Conservation (phyloP, 2,113 vertebrate genomes). For the Ammodytes marinus region DNA sequence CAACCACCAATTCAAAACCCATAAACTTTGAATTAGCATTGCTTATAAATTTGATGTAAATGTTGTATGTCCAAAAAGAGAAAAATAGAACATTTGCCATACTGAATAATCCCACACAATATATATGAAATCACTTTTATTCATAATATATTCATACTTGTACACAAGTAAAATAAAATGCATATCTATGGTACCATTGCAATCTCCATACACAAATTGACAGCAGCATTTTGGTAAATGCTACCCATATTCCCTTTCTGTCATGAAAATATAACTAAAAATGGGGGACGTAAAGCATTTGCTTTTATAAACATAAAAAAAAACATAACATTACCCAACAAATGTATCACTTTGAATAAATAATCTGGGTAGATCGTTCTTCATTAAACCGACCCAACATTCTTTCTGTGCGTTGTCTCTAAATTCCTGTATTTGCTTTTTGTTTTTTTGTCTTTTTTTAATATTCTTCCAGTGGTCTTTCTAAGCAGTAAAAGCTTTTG, state of each 20-base stretch:
- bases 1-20: neutral
- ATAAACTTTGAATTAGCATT: neutral
- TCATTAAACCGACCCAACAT: slow-evolving; percentile 79
- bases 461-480: slow-evolving; percentile 65
- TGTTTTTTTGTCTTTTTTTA: slow-evolving; percentile 15
- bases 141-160: slow-evolving; percentile 94
- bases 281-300: slow-evolving; percentile 80
- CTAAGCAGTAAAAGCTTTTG: slow-evolving; percentile 81
- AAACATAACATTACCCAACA: slow-evolving; percentile 86
- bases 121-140: slow-evolving; percentile 85
- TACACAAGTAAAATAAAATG: slow-evolving; percentile 99
- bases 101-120: slow-evolving; percentile 52
- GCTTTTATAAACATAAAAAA: slow-evolving; percentile 87
- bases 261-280: slow-evolving; percentile 85
- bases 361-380: slow-evolving; percentile 73
- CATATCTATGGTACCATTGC: slow-evolving; percentile 95
- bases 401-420: slow-evolving; percentile 78
- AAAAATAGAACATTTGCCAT: neutral
- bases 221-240: slow-evolving; percentile 92
- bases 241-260: slow-evolving; percentile 87
- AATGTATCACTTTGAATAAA: slow-evolving; percentile 88
- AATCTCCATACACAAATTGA: slow-evolving; percentile 87
- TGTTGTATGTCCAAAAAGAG: neutral
- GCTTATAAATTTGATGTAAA: neutral
- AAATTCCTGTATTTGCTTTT: slow-evolving; percentile 47